Evolutionary conservation across 1,140 invertebrate genomes (phyloP), one percentile per base, ranked within the genome.

Genomic region (Ephestia elutella): DNA sequence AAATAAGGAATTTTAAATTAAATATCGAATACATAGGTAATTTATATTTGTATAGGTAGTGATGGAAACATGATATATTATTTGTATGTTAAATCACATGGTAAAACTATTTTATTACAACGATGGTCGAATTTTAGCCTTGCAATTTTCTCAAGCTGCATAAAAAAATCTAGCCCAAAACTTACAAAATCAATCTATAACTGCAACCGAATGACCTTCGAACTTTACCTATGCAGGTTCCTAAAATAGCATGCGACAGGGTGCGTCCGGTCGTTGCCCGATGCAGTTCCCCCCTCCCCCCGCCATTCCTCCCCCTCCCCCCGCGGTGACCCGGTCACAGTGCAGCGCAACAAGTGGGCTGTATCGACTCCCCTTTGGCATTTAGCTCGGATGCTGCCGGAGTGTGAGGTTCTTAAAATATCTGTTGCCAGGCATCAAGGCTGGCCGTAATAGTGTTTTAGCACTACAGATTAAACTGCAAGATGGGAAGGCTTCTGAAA

Each of bases 331-430:
- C 84, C 67, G 80, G 78, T 83, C 74, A 82, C 63, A 54, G 63
- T 66, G 80, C 63, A 54, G 63, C 65, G 80, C 82, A 87, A 86
- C 82, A 86, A 86, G 82, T 87, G 71, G 63, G 60, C 57, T 71
- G 57, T 85, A 85, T 87, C 73, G 82, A 82, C 77, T 71, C 58
- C 63, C 73, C 64, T 84, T 84, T 87, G 84, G 80, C 84, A 87
- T 87, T 87, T 84, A 80, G 57, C 50, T 25, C 13, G 19, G 18
- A 20, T 20, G 49, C 49, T 50, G 49, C 9, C 13, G 19, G 8
- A 13, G 50, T 25, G 50, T 53, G 19, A 21, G 21, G 18, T 53
- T 53, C 20, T 50, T 50, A 50, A 50, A 50, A 50, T 44, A 44
- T 44, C 38, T 44, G 38, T 44, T 44, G 38, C 38, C 15, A 44